Base-by-base conservation (phyloP, 2,888 invertebrate genomes). In the Busseola fusca region DNA sequence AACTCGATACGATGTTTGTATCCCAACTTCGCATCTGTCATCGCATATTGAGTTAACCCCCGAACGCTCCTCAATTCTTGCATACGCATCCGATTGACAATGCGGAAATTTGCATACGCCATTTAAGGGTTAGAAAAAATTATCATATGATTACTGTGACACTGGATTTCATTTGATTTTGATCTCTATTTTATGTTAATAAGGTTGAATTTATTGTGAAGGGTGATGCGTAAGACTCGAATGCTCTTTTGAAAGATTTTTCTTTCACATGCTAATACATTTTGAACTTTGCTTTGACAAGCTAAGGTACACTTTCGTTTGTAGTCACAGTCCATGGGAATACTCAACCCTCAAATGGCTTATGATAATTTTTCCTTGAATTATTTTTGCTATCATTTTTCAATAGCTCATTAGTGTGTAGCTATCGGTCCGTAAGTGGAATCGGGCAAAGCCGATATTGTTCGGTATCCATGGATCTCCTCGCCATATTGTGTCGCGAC, bases 361-460 rank as follows among this genome's bases (percentile, higher is more conserved):
- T 94, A 95, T 95, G 95, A 90, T 93, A 95, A 95, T 95, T 93
- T 84, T 79, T 85, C 77, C 88, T 83, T 88, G 93, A 93, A 94
- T 93, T 92, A 94, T 94, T 94, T 95, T 94, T 92, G 92, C 93
- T 93, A 95, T 95, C 95, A 95, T 95, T 95, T 95, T 95, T 95
- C 95, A 95, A 95, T 95, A 94, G 95, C 93, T 95, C 94, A 95
- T 95, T 95, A 95, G 87, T 89, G 87, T 88, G 89, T 90, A 91
- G 89, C 91, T 91, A 93, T 89, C 87, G 92, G 89, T 74, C 90
- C 92, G 93, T 93, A 91, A 94, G 94, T 93, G 92, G 89, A 88
- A 84, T 91, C 87, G 91, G 89, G 91, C 87, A 84, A 79, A 80
- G 86, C 86, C 86, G 76, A 85, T 86, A 88, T 91, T 92, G 90